These are phyloP conservation scores for Leptoclinus maculatus DNA, from an alignment of 2,797 vertebrate species.

Conservation along the genomic window DNA sequence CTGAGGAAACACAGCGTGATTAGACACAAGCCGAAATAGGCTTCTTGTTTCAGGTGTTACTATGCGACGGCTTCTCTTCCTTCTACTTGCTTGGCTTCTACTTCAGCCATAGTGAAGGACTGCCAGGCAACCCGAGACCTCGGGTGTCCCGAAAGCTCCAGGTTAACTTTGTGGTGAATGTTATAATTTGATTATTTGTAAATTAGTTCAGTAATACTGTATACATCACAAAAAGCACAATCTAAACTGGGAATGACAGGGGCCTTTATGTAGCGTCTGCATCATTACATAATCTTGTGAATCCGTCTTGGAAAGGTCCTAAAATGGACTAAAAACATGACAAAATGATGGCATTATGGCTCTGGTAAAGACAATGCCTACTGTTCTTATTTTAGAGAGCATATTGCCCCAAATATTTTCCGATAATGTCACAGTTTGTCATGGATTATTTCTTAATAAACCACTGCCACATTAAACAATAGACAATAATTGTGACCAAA, in stretches of 20 bases:
- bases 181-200: neutral
- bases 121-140: neutral
- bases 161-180: neutral
- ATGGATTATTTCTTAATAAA: neutral
- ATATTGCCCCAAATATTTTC: neutral
- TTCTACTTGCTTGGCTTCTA: neutral
- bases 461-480: slow-evolving; percentile 1
- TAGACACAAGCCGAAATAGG: neutral
- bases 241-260: neutral
- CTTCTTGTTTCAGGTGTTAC: neutral
- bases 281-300: neutral
- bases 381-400: neutral
- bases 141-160: neutral
- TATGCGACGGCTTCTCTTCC: neutral
- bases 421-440: neutral
- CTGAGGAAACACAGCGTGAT: neutral
- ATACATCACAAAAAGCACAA: neutral
- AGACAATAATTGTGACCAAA: neutral
- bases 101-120: neutral
- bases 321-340: neutral
- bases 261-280: too few species aligned
- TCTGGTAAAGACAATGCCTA: neutral
- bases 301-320: neutral
- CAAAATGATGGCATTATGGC: neutral
- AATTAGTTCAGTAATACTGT: neutral